Evolutionary conservation across 2,888 invertebrate species (phyloP).

Genomic region (Xiphydria camelus): DNA sequence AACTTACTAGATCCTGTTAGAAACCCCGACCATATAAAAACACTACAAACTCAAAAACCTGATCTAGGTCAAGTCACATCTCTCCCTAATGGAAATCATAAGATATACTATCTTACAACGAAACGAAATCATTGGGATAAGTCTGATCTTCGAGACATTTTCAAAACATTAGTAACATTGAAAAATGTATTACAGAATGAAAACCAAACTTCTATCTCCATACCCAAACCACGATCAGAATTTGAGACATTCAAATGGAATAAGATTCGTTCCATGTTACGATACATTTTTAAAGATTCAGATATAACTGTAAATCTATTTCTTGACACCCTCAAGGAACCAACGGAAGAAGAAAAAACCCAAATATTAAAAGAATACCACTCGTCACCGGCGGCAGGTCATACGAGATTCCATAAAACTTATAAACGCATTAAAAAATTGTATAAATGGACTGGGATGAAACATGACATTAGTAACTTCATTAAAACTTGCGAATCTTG

Average conservation of each 20-base stretch:
- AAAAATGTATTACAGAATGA: background rate
- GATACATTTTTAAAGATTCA: background rate
- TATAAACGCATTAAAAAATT: slow-evolving; percentile 3
- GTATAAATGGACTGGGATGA: slow-evolving; percentile 18
- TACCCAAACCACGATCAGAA: background rate
- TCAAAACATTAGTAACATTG: background rate
- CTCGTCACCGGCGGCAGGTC: slow-evolving; percentile 5
- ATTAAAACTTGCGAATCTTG: slow-evolving; percentile 15
- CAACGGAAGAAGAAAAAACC: background rate
- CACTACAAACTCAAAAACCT: background rate
- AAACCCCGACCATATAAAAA: background rate
- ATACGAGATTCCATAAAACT: slow-evolving; percentile 10
- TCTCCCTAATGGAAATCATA: background rate
- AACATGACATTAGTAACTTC: slow-evolving; percentile 7
- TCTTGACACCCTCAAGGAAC: background rate
- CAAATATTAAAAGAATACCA: slow-evolving; percentile 6
- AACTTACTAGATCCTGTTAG: no score
- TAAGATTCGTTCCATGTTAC: background rate
- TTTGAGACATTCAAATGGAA: slow-evolving; percentile 2
- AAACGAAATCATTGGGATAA: background rate
- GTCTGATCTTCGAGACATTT: background rate
- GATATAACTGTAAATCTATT: background rate
- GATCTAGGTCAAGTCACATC: background rate
- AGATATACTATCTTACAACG: slow-evolving; percentile 1
- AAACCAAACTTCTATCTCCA: background rate